Evolutionary conservation across 2,113 vertebrate genomes (phyloP).

Genomic region (Sigmodon hispidus): DNA sequence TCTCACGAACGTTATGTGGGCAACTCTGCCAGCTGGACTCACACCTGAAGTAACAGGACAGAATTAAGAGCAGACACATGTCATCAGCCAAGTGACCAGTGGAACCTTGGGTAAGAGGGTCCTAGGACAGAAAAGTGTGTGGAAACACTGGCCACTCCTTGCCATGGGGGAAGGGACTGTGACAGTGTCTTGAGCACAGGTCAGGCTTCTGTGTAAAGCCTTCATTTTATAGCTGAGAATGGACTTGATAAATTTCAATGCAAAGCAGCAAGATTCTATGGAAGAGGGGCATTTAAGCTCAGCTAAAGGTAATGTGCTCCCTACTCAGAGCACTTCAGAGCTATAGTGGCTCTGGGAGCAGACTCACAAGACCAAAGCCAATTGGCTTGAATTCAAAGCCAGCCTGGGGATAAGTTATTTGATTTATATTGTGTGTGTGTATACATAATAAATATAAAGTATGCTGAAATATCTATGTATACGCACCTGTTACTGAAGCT

Average conservation of each 20-base stretch:
- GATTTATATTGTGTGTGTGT: neutral
- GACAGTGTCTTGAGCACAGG: neutral
- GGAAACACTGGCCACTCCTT: neutral
- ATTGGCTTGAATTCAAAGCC: neutral
- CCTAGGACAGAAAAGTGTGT: neutral
- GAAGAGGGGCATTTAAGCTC: neutral
- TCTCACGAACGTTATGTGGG: neutral
- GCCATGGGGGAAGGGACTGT: neutral
- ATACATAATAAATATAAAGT: neutral
- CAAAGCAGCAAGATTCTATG: neutral
- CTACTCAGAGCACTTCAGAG: neutral
- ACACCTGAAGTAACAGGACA: neutral
- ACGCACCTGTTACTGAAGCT: neutral
- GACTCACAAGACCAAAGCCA: neutral
- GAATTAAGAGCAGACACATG: neutral
- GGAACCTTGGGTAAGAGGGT: neutral
- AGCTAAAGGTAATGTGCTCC: neutral
- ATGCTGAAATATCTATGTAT: too few relatives aligned
- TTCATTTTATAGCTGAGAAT: neutral
- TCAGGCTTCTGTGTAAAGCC: neutral
- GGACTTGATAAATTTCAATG: conserved; percentile 3
- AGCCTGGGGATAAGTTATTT: neutral
- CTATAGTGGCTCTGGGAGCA: neutral
- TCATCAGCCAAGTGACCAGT: neutral
- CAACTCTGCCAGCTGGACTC: conserved; percentile 2